phyloP scores from a whole-genome alignment of 2,797 vertebrate species.

The Tiaroga cobitis region DNA sequence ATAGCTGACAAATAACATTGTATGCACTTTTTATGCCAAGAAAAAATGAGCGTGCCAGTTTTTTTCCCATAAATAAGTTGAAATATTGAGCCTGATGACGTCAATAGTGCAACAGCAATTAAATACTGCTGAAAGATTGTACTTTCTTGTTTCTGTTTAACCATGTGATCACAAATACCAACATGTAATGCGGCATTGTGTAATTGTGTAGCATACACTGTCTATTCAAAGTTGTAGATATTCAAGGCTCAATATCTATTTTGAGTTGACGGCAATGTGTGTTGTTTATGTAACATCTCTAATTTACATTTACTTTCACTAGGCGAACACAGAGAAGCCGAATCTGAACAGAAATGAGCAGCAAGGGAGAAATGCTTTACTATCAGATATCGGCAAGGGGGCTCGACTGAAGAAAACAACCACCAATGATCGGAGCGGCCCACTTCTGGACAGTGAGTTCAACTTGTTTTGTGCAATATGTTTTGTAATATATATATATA shows the following conservation, averaged over 20 bases:
- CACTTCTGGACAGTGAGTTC: slow-evolving; percentile 87
- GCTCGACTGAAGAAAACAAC: slow-evolving; percentile 89
- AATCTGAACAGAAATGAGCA: slow-evolving; percentile 80
- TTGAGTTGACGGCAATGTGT: neutral
- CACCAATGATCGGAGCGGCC: slow-evolving; percentile 93
- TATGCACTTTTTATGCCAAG: neutral
- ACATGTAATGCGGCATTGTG: neutral
- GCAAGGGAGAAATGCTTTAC: slow-evolving; percentile 85
- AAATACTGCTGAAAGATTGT: neutral
- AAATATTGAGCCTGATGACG: neutral
- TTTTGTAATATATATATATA: neutral
- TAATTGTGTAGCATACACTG: neutral
- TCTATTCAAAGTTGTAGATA: neutral
- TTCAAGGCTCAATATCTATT: neutral
- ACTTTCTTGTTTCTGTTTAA: neutral
- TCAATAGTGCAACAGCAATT: neutral
- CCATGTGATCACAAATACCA: neutral
- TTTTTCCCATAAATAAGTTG: neutral
- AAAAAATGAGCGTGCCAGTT: neutral
- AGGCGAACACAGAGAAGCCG: slow-evolving; percentile 94
- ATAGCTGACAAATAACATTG: neutral
- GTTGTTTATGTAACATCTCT: neutral
- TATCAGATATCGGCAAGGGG: slow-evolving; percentile 91
- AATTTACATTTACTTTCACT: slow-evolving; percentile 36
- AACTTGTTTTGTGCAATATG: too few relatives aligned